These are phyloP conservation scores for Bombyx huttoni DNA, from an alignment of 2,888 invertebrate genomes.

Conservation along the genomic window DNA sequence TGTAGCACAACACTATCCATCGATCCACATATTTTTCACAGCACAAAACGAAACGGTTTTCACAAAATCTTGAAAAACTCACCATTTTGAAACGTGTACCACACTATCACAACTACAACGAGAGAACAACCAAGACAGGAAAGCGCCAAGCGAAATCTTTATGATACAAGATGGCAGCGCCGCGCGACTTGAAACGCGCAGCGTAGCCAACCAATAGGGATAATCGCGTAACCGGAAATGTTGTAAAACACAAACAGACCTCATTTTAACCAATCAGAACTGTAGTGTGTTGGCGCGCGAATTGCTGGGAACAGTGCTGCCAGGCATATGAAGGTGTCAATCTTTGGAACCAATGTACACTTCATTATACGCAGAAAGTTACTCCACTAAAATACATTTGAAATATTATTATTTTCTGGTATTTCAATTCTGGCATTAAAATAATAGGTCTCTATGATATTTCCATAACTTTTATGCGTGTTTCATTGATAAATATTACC, in stretches of 20 bases:
- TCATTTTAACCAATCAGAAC: constrained; percentile 30
- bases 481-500: no score
- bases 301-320: constrained; percentile 34
- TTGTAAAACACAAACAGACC: constrained; percentile 26
- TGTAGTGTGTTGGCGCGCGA: constrained; percentile 34
- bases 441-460: no score
- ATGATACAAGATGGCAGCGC: constrained; percentile 59
- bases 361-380: constrained; percentile 12
- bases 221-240: constrained; percentile 34
- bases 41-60: constrained; percentile 32
- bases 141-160: constrained; percentile 69
- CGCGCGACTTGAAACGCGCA: constrained; percentile 22
- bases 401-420: no score
- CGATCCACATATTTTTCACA: constrained; percentile 39
- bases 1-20: constrained; percentile 43
- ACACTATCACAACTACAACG: constrained; percentile 55
- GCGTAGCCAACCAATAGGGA: constrained; percentile 32
- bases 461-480: no score
- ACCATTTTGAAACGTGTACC: constrained; percentile 72
- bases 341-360: constrained; percentile 15
- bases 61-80: constrained; percentile 68
- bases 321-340: constrained; percentile 34
- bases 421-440: no score
- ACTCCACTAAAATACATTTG: no score
- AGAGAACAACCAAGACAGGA: constrained; percentile 62